phyloP scores from a whole-genome alignment of 2,113 vertebrate genomes.

The Hemibagrus wyckioides region DNA sequence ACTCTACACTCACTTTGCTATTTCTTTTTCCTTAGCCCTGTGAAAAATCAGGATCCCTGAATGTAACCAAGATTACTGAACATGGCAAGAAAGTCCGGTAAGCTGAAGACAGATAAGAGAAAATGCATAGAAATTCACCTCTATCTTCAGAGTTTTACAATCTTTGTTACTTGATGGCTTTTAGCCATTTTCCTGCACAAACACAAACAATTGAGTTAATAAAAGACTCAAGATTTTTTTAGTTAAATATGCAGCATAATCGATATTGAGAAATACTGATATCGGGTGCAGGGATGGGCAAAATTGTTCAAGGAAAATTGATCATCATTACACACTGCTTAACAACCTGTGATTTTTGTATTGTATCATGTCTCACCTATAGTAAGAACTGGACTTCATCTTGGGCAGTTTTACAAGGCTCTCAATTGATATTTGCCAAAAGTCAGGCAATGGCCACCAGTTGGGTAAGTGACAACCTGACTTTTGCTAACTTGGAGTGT shows the following conservation, averaged over 20 bases:
- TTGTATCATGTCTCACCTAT: slow-evolving; percentile 54
- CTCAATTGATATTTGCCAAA: slow-evolving; percentile 87
- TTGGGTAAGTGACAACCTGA: slow-evolving; percentile 82
- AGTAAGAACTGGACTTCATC: slow-evolving; percentile 97
- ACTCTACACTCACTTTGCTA: neutral
- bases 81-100: slow-evolving; percentile 94
- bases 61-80: slow-evolving; percentile 96
- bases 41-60: slow-evolving; percentile 90
- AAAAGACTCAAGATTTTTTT: neutral
- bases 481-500: neutral
- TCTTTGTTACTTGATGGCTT: neutral
- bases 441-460: slow-evolving; percentile 88
- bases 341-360: neutral
- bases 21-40: slow-evolving; percentile 76
- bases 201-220: neutral
- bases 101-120: slow-evolving; percentile 35
- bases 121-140: neutral
- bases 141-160: too few relatives aligned
- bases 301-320: neutral
- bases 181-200: neutral
- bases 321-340: neutral
- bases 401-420: slow-evolving; percentile 89
- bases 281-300: neutral
- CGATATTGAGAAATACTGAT: neutral
- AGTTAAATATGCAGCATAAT: neutral